These are phyloP conservation scores for Erannis defoliaria DNA, from an alignment of 2,888 invertebrate genomes.

Conservation along the genomic window DNA sequence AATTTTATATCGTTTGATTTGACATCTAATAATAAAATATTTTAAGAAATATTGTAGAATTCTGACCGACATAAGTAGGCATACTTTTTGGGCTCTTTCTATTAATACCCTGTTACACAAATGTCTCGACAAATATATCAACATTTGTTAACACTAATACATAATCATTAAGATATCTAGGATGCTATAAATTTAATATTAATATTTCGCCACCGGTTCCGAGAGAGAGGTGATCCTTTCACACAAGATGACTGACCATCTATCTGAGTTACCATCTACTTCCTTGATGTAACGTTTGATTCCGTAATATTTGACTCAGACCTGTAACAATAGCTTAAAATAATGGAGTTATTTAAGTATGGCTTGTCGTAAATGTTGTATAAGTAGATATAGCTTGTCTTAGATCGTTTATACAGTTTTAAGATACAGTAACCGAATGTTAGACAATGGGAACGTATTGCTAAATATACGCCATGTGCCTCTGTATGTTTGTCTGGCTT, in stretches of 20 bases:
- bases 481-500: too few species aligned
- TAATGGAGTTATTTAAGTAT: not conserved
- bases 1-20: not conserved
- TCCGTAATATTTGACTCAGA: constrained; percentile 15
- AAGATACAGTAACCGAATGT: too few species aligned
- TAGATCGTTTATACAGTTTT: too few species aligned
- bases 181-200: constrained; percentile 15
- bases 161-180: constrained; percentile 12
- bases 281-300: constrained; percentile 27
- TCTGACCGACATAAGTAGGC: not conserved
- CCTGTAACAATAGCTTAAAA: not conserved
- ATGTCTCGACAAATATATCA: not conserved
- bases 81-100: not conserved
- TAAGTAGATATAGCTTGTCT: too few species aligned
- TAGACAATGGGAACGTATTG: too few species aligned
- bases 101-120: constrained; percentile 6
- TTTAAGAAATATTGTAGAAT: not conserved
- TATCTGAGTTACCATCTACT: constrained; percentile 18
- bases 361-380: not conserved
- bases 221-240: constrained; percentile 20
- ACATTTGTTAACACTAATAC: constrained; percentile 4
- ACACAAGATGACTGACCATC: constrained; percentile 17
- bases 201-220: constrained; percentile 16
- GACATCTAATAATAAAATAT: not conserved
- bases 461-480: too few species aligned